Conservation (phyloP, 2,888 invertebrate species). For the Sthenelais limicola region DNA sequence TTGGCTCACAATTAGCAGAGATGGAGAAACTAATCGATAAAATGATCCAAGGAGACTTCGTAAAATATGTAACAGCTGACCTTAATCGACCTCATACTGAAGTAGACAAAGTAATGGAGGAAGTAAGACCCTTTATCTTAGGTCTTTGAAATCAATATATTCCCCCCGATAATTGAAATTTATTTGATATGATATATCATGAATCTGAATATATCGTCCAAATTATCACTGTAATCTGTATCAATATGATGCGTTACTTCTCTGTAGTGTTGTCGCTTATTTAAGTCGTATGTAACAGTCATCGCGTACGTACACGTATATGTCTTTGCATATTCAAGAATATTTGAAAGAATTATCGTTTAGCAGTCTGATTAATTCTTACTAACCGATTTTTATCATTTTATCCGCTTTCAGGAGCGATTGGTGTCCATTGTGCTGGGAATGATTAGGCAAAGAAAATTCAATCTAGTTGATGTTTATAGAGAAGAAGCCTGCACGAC, state of each 20-base stretch:
- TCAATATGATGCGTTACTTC: no score
- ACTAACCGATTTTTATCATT: background rate
- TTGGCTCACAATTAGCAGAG: slow-evolving; percentile 95
- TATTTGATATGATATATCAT: no score
- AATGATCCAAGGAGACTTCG: slow-evolving; percentile 96
- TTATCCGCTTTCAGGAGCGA: slow-evolving; percentile 80
- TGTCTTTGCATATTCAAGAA: no score
- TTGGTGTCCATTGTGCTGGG: slow-evolving; percentile 91
- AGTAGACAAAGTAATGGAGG: slow-evolving; percentile 72
- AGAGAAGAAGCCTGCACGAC: slow-evolving; percentile 89
- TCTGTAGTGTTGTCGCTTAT: no score
- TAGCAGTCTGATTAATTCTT: background rate
- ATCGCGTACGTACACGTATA: no score
- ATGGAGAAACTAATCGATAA: slow-evolving; percentile 96
- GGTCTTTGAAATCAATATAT: background rate
- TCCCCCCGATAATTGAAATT: no score
- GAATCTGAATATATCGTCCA: no score
- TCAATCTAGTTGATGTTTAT: slow-evolving; percentile 83
- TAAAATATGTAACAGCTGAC: slow-evolving; percentile 90
- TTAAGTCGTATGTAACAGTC: no score
- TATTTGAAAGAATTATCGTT: background rate
- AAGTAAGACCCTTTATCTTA: slow-evolving; percentile 58
- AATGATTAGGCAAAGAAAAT: slow-evolving; percentile 86
- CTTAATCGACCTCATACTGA: slow-evolving; percentile 84
- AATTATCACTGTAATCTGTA: no score